Percentiles rank a stretch among this genome's conserved stretches.
Conservation (phyloP, 2,113 vertebrate species). For the Thalassoma bifasciatum region DNA sequence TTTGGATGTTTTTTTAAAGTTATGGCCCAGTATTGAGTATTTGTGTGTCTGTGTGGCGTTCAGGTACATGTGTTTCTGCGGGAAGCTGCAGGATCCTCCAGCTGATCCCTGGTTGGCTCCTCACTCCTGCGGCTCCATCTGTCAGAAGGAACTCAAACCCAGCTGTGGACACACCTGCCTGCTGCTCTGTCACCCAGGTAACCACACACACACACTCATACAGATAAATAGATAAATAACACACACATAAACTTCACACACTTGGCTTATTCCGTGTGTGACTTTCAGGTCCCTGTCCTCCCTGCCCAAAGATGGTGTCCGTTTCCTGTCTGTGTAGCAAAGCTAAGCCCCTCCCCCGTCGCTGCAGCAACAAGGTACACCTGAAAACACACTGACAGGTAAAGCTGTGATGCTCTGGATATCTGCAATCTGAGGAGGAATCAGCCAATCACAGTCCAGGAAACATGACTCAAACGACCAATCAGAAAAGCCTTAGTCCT, state of each 20-base stretch:
- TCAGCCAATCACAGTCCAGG: background rate
- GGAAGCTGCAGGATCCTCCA: slow-evolving; percentile 92
- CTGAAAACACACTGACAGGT: too few species aligned
- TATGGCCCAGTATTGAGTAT: slow-evolving; percentile 5
- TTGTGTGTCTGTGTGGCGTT: slow-evolving; percentile 24
- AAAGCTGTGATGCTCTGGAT: background rate
- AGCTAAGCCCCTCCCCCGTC: slow-evolving; percentile 88
- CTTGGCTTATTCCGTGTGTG: background rate
- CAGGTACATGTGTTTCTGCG: slow-evolving; percentile 94
- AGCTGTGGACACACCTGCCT: slow-evolving; percentile 95
- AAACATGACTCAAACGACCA: background rate
- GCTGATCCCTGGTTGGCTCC: slow-evolving; percentile 96
- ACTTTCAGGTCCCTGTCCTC: slow-evolving; percentile 91
- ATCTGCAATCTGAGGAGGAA: background rate
- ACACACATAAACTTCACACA: background rate
- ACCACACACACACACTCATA: slow-evolving; percentile 16
- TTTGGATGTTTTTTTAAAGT: too few species aligned
- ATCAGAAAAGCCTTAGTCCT: too few species aligned
- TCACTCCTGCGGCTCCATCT: slow-evolving; percentile 96
- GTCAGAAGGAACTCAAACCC: slow-evolving; percentile 90
- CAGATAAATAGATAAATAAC: background rate
- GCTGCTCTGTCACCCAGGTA: slow-evolving; percentile 97
- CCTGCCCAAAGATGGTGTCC: slow-evolving; percentile 95
- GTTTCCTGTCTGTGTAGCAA: slow-evolving; percentile 91
- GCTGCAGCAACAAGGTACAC: slow-evolving; percentile 91